Base-by-base conservation (phyloP, 2,888 invertebrate genomes). In the Augiades crinisus region DNA sequence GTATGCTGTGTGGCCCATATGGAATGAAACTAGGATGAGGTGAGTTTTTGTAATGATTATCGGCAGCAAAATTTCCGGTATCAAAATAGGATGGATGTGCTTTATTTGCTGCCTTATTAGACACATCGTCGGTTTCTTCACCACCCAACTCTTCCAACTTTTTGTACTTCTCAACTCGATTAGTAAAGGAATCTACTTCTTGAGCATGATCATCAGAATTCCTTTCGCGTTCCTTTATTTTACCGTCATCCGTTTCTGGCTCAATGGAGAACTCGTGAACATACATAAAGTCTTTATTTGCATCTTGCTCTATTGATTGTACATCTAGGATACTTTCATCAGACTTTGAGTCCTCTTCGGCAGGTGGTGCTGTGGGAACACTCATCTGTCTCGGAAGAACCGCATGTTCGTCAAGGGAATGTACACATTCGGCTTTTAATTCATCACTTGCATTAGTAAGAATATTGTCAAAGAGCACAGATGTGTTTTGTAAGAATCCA, bases 1-100 rank as follows among this genome's bases (percentile, higher is more conserved):
- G 62, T 2, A 54, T 53, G 47, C 53, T 63, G 33, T 59, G 58
- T n/a, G 58, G 56, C 4, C 54, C 61, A 16, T 37, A 50, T 7
- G 36, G 33, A 49, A 6, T 53, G 54, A 8, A 61, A 10, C 27
- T 55, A 50, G 4, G 70, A 50, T 0, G 78, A 72, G 7, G 78
- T 0, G 78, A 77, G 30, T 87, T 87, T 45, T 65, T 75, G 33
- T 78, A 86, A 58, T 88, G 81, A 22, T 78, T 75, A 41, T 88
- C 89, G 7, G 71, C 88, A 0, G 89, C 88, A 57, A 81, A 88
- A 51, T 89, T 88, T 1, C 89, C 88, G 0, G 88, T 89, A 47
- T 89, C 88, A 22, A 88, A 88, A 58, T 88, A 89, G 0, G 89
- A 89, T 3, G 50, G 84, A 78, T 61, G 87, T 80, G 4, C 75